Base-by-base conservation (phyloP, 2,888 invertebrate genomes). In the Erebia palarica region DNA sequence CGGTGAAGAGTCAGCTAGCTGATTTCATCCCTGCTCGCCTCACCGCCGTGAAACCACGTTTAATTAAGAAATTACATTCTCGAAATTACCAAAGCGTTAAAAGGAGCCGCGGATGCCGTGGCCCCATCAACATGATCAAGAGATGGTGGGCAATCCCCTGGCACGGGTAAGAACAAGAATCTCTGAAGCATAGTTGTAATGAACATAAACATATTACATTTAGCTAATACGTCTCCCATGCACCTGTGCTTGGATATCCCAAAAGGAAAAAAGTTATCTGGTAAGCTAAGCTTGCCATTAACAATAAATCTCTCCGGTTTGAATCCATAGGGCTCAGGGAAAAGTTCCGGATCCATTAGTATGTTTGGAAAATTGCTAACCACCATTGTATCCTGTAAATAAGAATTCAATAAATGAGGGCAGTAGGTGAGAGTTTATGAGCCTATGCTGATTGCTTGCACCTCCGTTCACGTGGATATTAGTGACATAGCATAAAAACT, bases 221-320 rank as follows among this genome's bases (percentile, higher is more conserved):
- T 95, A 0, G 96, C 96, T n/a, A 94, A 78, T 0, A 89, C 85
- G 81, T 97, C 97, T 0, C 97, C 97, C 95, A 97, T 95, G 81
- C 97, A 97, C 67, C 97, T 95, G 82, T 96, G 96, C 78, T 95
- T 96, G 0, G 96, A 96, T 67, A 95, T 89, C 16, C 97, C 97
- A 80, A 97, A 97, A 0, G 97, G 97, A 77, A 96, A 94, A 81
- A 95, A 97, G 58, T 94, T 93, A 18, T 96, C 96, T 0, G 96
- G 96, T 1, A 95, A 82, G 42, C 88, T 84, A 1, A 95, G 85
- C 75, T 95, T 96, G 0, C 95, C 94, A 67, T 95, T 91, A 11
- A 91, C 88, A 5, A 97, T 81, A 84, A 96, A 97, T 70, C 97
- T 92, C 74, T 97, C 97, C 0, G 97, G 97, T 65, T 94, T 94